phyloP scores from a whole-genome alignment of 2,113 vertebrate genomes.

The Ovibos moschatus region DNA sequence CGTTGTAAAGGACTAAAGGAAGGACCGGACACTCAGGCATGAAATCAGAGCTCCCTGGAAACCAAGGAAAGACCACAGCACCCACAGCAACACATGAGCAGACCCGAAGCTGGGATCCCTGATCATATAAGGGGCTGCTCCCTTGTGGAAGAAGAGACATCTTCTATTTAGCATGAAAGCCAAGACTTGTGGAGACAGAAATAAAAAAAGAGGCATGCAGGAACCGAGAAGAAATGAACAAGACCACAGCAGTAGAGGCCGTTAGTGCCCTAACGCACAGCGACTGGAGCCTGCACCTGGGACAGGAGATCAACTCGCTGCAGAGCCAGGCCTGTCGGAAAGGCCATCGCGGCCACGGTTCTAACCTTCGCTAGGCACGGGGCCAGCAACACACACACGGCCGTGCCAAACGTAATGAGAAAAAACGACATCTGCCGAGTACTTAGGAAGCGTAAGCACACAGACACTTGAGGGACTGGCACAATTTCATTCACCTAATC shows the following conservation, averaged over 20 bases:
- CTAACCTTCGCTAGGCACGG: not conserved
- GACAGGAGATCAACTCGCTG: not conserved
- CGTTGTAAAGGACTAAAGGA: not conserved
- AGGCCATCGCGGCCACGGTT: not conserved
- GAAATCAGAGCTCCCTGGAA: not conserved
- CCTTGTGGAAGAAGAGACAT: not conserved
- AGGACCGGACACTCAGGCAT: not conserved
- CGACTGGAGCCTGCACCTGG: not conserved
- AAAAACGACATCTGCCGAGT: not conserved
- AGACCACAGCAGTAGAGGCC: not conserved
- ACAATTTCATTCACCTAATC: not conserved
- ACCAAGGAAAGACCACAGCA: not conserved
- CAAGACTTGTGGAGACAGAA: not conserved
- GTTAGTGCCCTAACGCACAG: not conserved
- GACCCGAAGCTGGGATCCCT: not conserved
- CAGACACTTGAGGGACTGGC: not conserved
- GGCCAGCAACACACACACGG: not conserved
- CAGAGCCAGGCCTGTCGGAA: not conserved
- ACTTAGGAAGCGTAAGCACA: not conserved
- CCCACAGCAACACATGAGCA: not conserved
- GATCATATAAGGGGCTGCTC: not conserved
- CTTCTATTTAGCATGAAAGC: not conserved
- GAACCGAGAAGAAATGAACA: not conserved
- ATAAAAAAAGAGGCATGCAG: not conserved
- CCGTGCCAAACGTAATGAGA: not conserved